Conservation (phyloP, 2,113 vertebrate genomes). For the Eurystomus gularis region DNA sequence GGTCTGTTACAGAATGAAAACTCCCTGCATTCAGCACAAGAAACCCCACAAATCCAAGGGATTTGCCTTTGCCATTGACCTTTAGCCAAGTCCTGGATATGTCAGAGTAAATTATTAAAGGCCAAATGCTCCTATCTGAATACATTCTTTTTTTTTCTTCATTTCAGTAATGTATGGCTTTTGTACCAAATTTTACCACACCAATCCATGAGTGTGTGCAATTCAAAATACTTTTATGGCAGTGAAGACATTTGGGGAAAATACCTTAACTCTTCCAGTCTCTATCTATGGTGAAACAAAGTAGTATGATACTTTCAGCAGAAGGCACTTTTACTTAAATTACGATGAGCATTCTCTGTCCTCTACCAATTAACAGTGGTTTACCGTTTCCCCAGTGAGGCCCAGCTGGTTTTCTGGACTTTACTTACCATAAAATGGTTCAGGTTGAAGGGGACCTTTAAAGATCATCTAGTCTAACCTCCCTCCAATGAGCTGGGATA, state of each 20-base stretch:
- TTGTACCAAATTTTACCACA: neutral
- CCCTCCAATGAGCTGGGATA: neutral
- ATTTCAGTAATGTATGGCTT: neutral
- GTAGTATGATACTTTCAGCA: neutral
- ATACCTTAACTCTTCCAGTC: neutral
- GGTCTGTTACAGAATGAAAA: neutral
- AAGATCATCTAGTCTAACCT: neutral
- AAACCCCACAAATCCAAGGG: neutral
- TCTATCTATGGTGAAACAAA: neutral
- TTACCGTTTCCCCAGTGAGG: neutral
- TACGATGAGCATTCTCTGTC: neutral
- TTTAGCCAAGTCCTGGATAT: slow-evolving; percentile 18
- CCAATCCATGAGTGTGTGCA: neutral
- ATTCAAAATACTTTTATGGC: neutral
- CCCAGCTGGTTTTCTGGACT: neutral
- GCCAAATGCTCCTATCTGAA: neutral
- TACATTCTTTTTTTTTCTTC: neutral
- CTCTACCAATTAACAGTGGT: neutral
- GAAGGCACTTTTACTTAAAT: neutral
- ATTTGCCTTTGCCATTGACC: neutral
- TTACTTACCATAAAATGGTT: neutral
- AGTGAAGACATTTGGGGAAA: neutral
- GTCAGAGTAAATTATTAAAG: slow-evolving; percentile 37
- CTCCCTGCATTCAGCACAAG: neutral
- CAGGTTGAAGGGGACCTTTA: neutral